Conservation (phyloP, 2,113 vertebrate genomes). For the Eidolon helvum region DNA sequence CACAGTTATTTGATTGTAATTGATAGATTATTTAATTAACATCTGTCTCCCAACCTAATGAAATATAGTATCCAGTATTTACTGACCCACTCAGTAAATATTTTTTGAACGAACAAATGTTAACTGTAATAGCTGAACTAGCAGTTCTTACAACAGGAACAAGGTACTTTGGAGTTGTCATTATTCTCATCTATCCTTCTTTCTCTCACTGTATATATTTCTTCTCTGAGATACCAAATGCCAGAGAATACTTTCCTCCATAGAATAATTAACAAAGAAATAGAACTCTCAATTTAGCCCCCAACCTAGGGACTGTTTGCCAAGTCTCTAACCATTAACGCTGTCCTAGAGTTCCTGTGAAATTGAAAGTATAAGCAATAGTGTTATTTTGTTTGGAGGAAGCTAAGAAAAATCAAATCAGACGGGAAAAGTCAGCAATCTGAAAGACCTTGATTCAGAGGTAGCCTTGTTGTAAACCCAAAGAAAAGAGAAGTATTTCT, state of each 20-base stretch:
- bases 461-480: neutral
- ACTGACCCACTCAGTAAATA: neutral
- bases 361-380: neutral
- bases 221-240: neutral
- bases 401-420: slow-evolving; percentile 15
- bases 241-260: neutral
- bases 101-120: slow-evolving; percentile 17
- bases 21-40: neutral
- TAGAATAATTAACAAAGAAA: slow-evolving; percentile 27
- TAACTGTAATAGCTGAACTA: slow-evolving; percentile 23
- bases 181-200: neutral
- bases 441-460: neutral
- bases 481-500: slow-evolving; percentile 24
- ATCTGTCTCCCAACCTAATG: neutral
- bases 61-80: neutral
- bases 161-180: neutral
- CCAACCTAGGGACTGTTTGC: neutral
- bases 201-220: neutral
- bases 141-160: neutral
- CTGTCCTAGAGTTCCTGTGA: neutral
- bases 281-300: neutral
- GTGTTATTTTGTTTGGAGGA: neutral
- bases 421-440: neutral
- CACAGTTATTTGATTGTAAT: slow-evolving; percentile 15
- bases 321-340: neutral